Evolutionary conservation across 2,888 invertebrate genomes (phyloP), one percentile per base, ranked within the genome.

Genomic region (Mythimna pallens): DNA sequence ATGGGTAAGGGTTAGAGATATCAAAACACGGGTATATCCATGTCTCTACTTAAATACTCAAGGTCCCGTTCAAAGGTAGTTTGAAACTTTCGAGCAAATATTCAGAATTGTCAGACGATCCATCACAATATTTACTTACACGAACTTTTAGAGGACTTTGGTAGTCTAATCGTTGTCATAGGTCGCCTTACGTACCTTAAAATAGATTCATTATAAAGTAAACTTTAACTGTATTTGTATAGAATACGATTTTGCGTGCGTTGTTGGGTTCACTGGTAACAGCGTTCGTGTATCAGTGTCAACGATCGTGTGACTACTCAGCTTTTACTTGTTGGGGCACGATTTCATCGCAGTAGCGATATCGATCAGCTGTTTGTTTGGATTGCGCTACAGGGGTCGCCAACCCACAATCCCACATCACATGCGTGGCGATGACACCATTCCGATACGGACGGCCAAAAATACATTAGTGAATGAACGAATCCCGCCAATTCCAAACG

Each of bases 291-390:
- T 86, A 84, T 85, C 79, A 75, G 76, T 83, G 76, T 81, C 81
- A 78, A 80, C 71, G 77, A 80, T 85, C 79, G 72, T 79, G 75
- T 75, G 79, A 58, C 73, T 84, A 79, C 78, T 80, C 62, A 80
- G 73, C 75, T 76, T 82, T 76, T 82, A 76, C 75, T 85, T 81
- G 86, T 86, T 78, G 80, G 76, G 77, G 74, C 78, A 82, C 85
- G 85, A 83, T 85, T 84, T 85, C 81, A 88, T 88, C 86, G 86
- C 82, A 85, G 81, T 80, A 78, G 77, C 79, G 88, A 86, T 92
- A 94, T 93, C 90, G 93, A 94, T 94, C 92, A 94, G 92, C 89
- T 94, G 93, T 94, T 94, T 94, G 93, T 94, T 94, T 94, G 92
- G 84, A 89, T 92, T 91, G 88, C 89, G 87, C 81, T 86, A 84